Percentiles rank a stretch among this genome's conserved stretches.
Evolutionary conservation across 2,888 invertebrate genomes (phyloP).

Genomic region (Thymelicus lineola): DNA sequence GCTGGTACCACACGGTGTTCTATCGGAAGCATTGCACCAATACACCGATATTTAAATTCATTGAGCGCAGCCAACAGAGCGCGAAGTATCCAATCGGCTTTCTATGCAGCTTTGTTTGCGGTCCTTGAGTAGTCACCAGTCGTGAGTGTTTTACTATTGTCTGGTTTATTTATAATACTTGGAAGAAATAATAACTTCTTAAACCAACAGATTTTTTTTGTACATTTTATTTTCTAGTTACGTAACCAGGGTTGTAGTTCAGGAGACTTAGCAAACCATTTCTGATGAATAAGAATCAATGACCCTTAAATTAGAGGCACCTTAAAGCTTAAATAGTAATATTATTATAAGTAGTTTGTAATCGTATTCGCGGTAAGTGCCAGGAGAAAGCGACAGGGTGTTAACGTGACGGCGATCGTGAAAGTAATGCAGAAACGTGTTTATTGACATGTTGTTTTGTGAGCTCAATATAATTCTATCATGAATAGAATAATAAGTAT

Average conservation of each 20-base stretch:
- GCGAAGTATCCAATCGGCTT: neutral
- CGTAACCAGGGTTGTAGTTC: too few relatives aligned
- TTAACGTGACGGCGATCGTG: slow-evolving; percentile 1
- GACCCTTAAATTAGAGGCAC: too few relatives aligned
- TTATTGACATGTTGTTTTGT: neutral
- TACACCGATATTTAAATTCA: neutral
- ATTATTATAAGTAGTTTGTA: neutral
- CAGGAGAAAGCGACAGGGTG: neutral
- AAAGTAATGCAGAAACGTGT: neutral
- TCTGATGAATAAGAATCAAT: too few relatives aligned
- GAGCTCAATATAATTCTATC: too few relatives aligned
- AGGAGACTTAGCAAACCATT: too few relatives aligned
- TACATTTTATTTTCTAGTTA: too few relatives aligned
- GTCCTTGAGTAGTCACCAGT: neutral
- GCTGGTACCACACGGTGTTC: neutral
- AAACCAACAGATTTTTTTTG: too few relatives aligned
- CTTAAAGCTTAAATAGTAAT: too few relatives aligned
- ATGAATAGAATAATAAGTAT: too few relatives aligned
- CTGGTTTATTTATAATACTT: neutral
- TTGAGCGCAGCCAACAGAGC: neutral
- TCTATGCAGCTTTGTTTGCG: neutral
- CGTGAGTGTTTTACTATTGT: neutral
- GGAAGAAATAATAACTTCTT: neutral
- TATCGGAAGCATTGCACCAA: neutral
- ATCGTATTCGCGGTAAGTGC: neutral